Percentiles rank a stretch among this genome's conserved stretches.
These are phyloP conservation scores for Synaphobranchus kaupii DNA, from an alignment of 2,797 vertebrate species.

Conservation along the genomic window DNA sequence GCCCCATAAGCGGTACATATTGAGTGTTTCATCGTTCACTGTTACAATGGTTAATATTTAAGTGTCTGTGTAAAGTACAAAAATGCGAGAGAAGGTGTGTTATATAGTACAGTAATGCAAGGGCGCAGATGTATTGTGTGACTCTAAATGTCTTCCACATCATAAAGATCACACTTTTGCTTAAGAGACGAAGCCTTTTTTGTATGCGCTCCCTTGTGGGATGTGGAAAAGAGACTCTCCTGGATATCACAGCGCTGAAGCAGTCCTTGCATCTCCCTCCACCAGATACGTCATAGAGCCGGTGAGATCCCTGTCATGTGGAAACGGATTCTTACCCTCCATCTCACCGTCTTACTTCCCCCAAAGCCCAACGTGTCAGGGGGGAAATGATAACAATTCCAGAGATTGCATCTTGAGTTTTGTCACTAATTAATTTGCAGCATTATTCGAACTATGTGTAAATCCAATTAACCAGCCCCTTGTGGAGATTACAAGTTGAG, in stretches of 20 bases:
- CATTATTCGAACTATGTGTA: constrained; percentile 68
- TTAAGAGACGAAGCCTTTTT: not conserved
- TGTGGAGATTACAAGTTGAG: constrained; percentile 63
- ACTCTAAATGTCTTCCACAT: not conserved
- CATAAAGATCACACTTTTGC: not conserved
- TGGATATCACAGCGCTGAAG: not conserved
- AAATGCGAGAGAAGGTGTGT: too few relatives aligned
- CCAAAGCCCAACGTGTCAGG: constrained; percentile 40
- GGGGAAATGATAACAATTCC: constrained; percentile 47
- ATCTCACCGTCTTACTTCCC: constrained; percentile 22
- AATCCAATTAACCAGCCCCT: constrained; percentile 70
- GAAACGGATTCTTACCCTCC: not conserved
- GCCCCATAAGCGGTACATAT: not conserved
- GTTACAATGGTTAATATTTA: not conserved
- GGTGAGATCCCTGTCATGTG: constrained; percentile 22
- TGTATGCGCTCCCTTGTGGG: not conserved
- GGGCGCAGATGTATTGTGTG: not conserved
- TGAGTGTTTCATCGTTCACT: not conserved
- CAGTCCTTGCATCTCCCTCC: not conserved
- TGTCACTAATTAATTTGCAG: constrained; percentile 69
- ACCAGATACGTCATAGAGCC: not conserved
- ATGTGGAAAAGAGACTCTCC: not conserved
- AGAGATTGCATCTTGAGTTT: constrained; percentile 60
- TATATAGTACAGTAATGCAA: not conserved
- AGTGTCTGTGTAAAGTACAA: not conserved